A percentile compares a stretch with the other conserved stretches of the same genome.
Conservation (phyloP, 2,113 vertebrate genomes). For the Nannospalax galili region DNA sequence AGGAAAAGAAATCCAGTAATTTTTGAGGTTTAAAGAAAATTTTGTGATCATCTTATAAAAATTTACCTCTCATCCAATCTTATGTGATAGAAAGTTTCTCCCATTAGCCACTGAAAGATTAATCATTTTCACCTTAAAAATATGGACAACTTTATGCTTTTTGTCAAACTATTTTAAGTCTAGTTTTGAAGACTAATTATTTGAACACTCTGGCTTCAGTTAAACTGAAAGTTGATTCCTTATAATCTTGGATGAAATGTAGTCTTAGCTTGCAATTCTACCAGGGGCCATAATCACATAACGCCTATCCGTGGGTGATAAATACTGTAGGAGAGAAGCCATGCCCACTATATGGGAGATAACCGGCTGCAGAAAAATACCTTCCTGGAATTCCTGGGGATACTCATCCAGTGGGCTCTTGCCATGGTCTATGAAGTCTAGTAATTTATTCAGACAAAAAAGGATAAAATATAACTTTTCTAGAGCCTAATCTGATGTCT, state of each 20-base stretch:
- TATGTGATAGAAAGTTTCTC: neutral
- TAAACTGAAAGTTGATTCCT: neutral
- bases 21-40: neutral
- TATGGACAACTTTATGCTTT: neutral
- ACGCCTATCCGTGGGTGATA: neutral
- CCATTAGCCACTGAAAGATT: neutral
- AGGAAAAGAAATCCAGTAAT: neutral
- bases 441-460: neutral
- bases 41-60: neutral
- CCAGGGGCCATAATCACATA: neutral
- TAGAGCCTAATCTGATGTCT: too few species aligned
- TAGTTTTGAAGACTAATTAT: neutral
- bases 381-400: neutral
- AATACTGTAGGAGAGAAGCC: neutral
- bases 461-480: neutral
- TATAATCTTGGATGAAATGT: neutral
- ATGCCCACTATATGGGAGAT: neutral
- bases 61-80: neutral
- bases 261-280: neutral
- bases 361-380: neutral
- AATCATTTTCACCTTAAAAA: neutral
- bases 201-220: neutral
- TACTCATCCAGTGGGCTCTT: neutral
- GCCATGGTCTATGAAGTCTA: neutral
- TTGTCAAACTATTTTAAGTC: conserved; percentile 23